phyloP scores from a whole-genome alignment of 2,113 vertebrate species.

The Percina caprodes region DNA sequence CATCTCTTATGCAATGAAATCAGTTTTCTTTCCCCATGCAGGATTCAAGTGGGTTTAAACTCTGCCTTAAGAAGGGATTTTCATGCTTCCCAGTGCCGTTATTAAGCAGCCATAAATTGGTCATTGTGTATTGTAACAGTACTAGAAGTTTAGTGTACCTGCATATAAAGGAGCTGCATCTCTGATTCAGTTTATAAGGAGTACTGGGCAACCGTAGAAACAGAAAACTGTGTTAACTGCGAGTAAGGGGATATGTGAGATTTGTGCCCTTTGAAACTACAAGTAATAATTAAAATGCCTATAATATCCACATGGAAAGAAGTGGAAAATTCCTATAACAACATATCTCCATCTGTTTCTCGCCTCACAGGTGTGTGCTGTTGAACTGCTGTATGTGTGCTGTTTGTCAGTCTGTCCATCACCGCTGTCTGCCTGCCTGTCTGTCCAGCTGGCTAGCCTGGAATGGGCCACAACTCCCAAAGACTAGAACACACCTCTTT shows the following conservation, averaged over 20 bases:
- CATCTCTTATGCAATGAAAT: too few species aligned
- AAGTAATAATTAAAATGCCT: neutral
- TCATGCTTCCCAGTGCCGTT: neutral
- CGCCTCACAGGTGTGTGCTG: conserved; percentile 73
- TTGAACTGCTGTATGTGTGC: conserved; percentile 75
- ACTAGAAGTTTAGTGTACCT: neutral
- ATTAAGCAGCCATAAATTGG: neutral
- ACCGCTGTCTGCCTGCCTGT: conserved; percentile 76
- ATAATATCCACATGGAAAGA: conserved; percentile 1
- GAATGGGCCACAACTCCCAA: conserved; percentile 94
- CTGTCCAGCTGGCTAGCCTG: conserved; percentile 88
- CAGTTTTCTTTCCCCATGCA: too few species aligned
- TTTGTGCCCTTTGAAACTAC: neutral
- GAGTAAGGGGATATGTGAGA: neutral
- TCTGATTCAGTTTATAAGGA: neutral
- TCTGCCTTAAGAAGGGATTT: too few species aligned
- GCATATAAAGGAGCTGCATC: neutral
- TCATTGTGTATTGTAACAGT: neutral
- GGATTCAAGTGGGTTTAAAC: too few species aligned
- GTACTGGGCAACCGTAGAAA: neutral
- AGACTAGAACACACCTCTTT: conserved; percentile 87
- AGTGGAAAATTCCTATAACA: neutral
- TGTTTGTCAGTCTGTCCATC: conserved; percentile 59
- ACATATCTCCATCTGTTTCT: neutral
- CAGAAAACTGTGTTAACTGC: too few species aligned